phyloP scores from a whole-genome alignment of 2,888 invertebrate species.

The Heterodera filipjevi region DNA sequence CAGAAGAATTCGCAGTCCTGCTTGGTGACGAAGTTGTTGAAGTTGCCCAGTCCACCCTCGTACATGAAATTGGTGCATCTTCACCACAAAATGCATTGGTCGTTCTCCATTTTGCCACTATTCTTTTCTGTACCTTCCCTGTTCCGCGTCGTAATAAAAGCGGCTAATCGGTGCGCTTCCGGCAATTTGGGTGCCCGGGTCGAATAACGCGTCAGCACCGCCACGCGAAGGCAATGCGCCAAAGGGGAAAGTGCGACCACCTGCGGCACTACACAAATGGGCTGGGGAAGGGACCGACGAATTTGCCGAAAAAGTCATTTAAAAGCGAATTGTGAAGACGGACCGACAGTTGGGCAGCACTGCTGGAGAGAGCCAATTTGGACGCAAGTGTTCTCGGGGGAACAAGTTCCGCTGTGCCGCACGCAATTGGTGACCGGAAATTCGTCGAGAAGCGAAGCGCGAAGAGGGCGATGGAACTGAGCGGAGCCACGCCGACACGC shows the following conservation, averaged over 20 bases:
- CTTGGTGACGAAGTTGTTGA: constrained; percentile 60
- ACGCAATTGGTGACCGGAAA: constrained; percentile 56
- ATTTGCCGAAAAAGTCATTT: constrained; percentile 23
- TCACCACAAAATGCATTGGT: not conserved
- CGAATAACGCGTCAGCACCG: not conserved
- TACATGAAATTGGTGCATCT: constrained; percentile 58
- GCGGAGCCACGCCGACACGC: constrained; percentile 55
- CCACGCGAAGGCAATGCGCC: not conserved
- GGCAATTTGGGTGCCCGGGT: constrained; percentile 25
- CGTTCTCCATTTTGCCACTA: not conserved
- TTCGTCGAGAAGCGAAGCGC: constrained; percentile 54
- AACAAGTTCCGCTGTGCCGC: constrained; percentile 50
- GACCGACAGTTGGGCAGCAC: constrained; percentile 52
- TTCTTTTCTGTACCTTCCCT: constrained; percentile 40
- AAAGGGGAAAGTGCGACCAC: constrained; percentile 44
- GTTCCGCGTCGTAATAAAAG: constrained; percentile 59
- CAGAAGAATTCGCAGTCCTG: constrained; percentile 61
- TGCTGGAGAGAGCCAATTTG: constrained; percentile 15
- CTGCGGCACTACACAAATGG: constrained; percentile 53
- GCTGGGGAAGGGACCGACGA: constrained; percentile 17
- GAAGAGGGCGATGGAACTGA: constrained; percentile 49
- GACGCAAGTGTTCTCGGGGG: constrained; percentile 39
- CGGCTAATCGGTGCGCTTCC: constrained; percentile 42
- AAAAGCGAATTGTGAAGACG: not conserved
- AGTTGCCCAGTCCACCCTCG: constrained; percentile 58